Conservation (phyloP, 2,113 vertebrate genomes). For the Abramis brama region DNA sequence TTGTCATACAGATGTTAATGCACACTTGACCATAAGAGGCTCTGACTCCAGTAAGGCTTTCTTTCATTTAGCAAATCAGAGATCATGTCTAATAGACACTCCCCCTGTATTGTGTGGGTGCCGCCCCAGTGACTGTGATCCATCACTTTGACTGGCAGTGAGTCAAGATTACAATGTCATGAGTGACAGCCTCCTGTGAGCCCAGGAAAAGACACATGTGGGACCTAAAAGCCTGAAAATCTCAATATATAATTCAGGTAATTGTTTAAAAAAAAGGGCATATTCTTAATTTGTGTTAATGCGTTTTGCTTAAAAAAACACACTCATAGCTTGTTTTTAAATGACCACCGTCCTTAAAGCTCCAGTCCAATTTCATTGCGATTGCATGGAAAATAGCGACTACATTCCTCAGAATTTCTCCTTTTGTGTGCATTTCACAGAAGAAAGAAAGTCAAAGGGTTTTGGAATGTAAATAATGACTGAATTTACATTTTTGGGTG, state of each 20-base stretch:
- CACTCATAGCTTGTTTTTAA: not conserved
- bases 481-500: not conserved
- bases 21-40: slow-evolving; percentile 53
- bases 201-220: not conserved
- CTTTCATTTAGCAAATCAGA: slow-evolving; percentile 43
- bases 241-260: not conserved
- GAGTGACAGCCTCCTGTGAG: not conserved
- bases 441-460: not conserved
- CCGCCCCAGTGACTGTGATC: slow-evolving; percentile 58
- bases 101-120: slow-evolving; percentile 41
- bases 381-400: not conserved
- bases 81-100: slow-evolving; percentile 6
- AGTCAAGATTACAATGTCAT: slow-evolving; percentile 68
- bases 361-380: not conserved
- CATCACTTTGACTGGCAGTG: slow-evolving; percentile 63
- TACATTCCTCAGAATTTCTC: not conserved
- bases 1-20: not conserved
- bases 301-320: not conserved
- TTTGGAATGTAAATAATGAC: not conserved
- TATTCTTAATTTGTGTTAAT: not conserved
- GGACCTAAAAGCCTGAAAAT: not conserved
- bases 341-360: not conserved
- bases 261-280: not conserved
- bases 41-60: slow-evolving; percentile 47
- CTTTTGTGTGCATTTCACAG: no score